Base-by-base conservation (phyloP, 2,113 vertebrate genomes). In the Euleptes europaea region DNA sequence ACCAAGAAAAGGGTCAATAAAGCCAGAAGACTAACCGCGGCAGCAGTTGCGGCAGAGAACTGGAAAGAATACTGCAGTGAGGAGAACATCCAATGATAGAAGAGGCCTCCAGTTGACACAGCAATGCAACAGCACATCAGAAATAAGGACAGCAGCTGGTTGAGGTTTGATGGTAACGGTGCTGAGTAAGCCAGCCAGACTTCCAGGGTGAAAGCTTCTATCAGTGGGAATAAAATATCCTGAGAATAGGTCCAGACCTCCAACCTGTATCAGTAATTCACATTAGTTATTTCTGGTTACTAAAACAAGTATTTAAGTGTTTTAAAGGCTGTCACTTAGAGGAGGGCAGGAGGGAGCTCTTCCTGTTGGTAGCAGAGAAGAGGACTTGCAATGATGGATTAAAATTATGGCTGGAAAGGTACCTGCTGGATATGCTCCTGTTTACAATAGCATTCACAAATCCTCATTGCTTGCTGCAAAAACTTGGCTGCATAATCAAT, bases 161-260 rank as follows among this genome's bases (percentile, higher is more conserved):
- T 91, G 86, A 88, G 3, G 7, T 65, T 91, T 69, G 89, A 89
- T 28, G 97, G 97, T 13, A 95, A 51, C 0, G 98, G 97, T 54
- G 88, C 94, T 1, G 97, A 97, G 93, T 97, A 99, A 87, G 97
- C 90, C 0, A 84, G 71, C 98, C 98, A 99, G 1, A 97, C 86
- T 6, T 91, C 82, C 80, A 93, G n/a, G 1, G 63, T 0, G 0
- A 71, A 82, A 67, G 85, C 75, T 40, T 1, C 7, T 44, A 87
- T 33, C 31, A 77, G 90, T 82, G 92, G 89, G 78, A 91, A 23
- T 9, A 94, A 73, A 87, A 51, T 31, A 1, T 82, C 89, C 78
- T 91, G 87, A n/a, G 77, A 89, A 75, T 82, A 89, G 63, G 2
- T 78, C 81, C 15, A 26, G 63, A 66, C 42, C 80, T 69, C 85